A percentile compares a stretch with the other conserved stretches of the same genome.
These are phyloP conservation scores for Nebria ingens DNA, from an alignment of 1,140 invertebrate genomes.

Conservation along the genomic window DNA sequence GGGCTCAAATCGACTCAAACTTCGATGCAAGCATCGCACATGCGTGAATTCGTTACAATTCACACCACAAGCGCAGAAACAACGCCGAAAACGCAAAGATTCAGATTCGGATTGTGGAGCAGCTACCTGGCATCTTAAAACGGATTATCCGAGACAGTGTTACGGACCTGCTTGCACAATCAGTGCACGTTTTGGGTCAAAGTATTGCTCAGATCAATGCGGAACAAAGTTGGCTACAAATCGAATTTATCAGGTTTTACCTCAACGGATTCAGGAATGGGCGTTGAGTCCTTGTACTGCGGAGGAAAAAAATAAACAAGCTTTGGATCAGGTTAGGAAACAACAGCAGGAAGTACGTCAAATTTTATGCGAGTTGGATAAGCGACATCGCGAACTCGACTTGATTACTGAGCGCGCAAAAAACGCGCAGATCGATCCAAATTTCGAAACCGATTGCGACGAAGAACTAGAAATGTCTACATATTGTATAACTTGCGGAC, in stretches of 20 bases:
- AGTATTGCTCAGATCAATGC: constrained; percentile 93
- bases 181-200: constrained; percentile 69
- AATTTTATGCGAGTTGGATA: constrained; percentile 67
- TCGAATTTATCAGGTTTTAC: constrained; percentile 74
- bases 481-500: constrained; percentile 95
- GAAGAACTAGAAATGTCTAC: constrained; percentile 77
- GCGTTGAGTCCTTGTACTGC: constrained; percentile 77
- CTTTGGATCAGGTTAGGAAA: constrained; percentile 70
- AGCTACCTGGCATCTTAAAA: constrained; percentile 16
- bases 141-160: constrained; percentile 62
- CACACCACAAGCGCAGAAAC: neutral
- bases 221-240: constrained; percentile 83
- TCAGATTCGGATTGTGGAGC: constrained; percentile 28
- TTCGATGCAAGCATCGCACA: constrained; percentile 52
- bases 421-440: constrained; percentile 50
- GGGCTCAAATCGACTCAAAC: constrained; percentile 55
- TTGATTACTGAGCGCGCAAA: constrained; percentile 68
- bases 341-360: constrained; percentile 66
- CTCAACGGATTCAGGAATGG: constrained; percentile 92
- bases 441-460: constrained; percentile 53
- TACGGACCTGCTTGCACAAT: constrained; percentile 80
- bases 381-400: constrained; percentile 67
- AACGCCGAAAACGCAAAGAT: constrained; percentile 27
- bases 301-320: constrained; percentile 74
- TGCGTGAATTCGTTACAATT: constrained; percentile 36